These are phyloP conservation scores for Standfussiana lucernea DNA, from an alignment of 2,888 invertebrate genomes.

Conservation along the genomic window DNA sequence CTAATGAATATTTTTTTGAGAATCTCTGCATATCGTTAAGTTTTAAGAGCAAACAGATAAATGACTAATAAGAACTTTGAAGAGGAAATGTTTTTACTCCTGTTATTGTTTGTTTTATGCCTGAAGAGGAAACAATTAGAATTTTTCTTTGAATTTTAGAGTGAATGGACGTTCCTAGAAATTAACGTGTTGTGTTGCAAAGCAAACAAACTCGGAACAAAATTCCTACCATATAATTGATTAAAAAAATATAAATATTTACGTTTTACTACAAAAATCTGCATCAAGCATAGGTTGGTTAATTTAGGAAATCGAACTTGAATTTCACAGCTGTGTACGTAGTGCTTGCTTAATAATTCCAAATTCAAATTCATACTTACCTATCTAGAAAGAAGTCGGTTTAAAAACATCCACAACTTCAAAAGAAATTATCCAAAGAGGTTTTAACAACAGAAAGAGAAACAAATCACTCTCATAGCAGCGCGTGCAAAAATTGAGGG, in stretches of 20 bases:
- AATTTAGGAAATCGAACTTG: neutral
- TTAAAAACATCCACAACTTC: neutral
- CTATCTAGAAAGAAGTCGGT: neutral
- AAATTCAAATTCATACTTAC: conserved; percentile 2
- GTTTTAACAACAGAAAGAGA: neutral
- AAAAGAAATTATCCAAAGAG: neutral
- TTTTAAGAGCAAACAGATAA: conserved; percentile 16
- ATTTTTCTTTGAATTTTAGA: conserved; percentile 6
- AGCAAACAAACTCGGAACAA: conserved; percentile 7
- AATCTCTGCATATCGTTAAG: conserved; percentile 20
- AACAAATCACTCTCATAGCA: conserved; percentile 14
- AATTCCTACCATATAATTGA: neutral
- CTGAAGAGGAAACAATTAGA: neutral
- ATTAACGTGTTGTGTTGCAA: neutral
- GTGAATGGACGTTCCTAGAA: neutral
- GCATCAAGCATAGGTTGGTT: neutral
- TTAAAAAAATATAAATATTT: neutral
- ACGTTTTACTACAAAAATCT: neutral
- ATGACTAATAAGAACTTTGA: conserved; percentile 5
- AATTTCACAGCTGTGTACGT: neutral
- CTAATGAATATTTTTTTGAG: conserved; percentile 8
- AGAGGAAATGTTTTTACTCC: conserved; percentile 8
- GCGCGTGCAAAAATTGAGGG: conserved; percentile 66
- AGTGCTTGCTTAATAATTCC: neutral
- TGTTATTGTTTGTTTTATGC: conserved; percentile 20